A percentile compares a stretch with the other conserved stretches of the same genome.
These are phyloP conservation scores for Orthochromis indermauri DNA, from an alignment of 2,113 vertebrate genomes.

Conservation along the genomic window DNA sequence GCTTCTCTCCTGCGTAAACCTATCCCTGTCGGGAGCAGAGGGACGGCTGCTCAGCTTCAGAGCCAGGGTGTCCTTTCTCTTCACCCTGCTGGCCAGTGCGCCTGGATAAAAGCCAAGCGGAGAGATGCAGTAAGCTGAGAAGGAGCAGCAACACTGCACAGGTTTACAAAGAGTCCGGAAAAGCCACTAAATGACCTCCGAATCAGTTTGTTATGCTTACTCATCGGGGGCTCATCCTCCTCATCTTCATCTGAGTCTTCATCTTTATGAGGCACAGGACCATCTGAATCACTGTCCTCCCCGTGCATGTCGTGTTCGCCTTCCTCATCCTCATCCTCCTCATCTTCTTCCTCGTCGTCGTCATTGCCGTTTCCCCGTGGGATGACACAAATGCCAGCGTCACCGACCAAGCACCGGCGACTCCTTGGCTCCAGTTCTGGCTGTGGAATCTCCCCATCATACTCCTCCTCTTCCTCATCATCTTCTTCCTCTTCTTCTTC, in stretches of 20 bases:
- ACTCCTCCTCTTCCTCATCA: slow-evolving; percentile 84
- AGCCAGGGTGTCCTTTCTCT: slow-evolving; percentile 92
- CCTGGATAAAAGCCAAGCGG: slow-evolving; percentile 61
- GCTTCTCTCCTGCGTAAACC: slow-evolving; percentile 55
- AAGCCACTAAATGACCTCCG: neutral
- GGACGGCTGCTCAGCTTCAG: slow-evolving; percentile 84
- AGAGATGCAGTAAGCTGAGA: neutral
- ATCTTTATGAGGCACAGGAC: slow-evolving; percentile 87
- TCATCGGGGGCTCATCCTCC: slow-evolving; percentile 77
- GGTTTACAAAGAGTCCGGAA: neutral
- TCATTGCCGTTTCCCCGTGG: slow-evolving; percentile 78
- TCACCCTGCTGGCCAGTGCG: slow-evolving; percentile 88
- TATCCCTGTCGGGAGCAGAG: slow-evolving; percentile 69
- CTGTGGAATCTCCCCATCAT: slow-evolving; percentile 71
- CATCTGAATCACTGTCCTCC: slow-evolving; percentile 91
- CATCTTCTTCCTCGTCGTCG: slow-evolving; percentile 85
- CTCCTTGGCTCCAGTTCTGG: slow-evolving; percentile 71
- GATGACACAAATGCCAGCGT: slow-evolving; percentile 75
- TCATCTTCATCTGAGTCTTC: slow-evolving; percentile 85
- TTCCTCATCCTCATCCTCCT: slow-evolving; percentile 79
- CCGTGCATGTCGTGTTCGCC: slow-evolving; percentile 67
- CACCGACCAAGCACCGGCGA: slow-evolving; percentile 73
- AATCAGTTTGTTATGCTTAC: slow-evolving; percentile 33
- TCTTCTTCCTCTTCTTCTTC: slow-evolving; percentile 75
- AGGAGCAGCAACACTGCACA: neutral